Evolutionary conservation across 2,888 invertebrate species (phyloP).

Genomic region (Pachliopta kotzebuea): DNA sequence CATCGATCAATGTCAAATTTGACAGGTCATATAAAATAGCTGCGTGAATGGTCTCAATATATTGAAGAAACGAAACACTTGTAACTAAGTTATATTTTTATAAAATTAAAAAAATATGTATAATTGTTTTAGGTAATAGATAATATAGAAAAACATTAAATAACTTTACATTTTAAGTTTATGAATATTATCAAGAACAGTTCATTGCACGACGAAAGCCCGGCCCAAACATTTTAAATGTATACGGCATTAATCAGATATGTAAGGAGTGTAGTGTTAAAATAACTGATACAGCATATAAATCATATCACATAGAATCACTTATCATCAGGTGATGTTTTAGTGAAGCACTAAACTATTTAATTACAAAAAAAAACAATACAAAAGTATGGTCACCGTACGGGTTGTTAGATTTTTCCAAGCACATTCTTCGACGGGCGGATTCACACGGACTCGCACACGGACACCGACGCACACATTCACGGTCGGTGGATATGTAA

Average conservation of each 20-base stretch:
- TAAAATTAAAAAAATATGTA: background rate
- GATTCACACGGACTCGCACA: conserved; percentile 71
- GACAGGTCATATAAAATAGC: background rate
- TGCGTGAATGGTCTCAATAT: background rate
- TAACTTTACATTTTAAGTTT: no score
- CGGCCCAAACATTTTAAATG: no score
- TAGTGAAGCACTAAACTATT: background rate
- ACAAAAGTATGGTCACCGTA: conserved; percentile 46
- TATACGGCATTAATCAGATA: no score
- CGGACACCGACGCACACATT: conserved; percentile 50
- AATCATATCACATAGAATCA: no score
- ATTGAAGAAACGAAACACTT: background rate
- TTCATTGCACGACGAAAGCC: no score
- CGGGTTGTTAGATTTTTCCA: conserved; percentile 59
- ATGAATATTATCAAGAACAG: no score
- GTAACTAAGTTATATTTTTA: no score
- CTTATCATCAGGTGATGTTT: background rate
- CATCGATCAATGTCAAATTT: conserved; percentile 3
- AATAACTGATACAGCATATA: no score
- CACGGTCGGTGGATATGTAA: conserved; percentile 76
- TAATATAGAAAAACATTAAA: no score
- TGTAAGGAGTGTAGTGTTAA: no score
- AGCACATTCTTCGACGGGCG: conserved; percentile 61
- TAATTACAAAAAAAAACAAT: background rate
- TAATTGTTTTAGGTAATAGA: no score